phyloP scores from a whole-genome alignment of 2,113 vertebrate species.

The Elephantulus edwardii region DNA sequence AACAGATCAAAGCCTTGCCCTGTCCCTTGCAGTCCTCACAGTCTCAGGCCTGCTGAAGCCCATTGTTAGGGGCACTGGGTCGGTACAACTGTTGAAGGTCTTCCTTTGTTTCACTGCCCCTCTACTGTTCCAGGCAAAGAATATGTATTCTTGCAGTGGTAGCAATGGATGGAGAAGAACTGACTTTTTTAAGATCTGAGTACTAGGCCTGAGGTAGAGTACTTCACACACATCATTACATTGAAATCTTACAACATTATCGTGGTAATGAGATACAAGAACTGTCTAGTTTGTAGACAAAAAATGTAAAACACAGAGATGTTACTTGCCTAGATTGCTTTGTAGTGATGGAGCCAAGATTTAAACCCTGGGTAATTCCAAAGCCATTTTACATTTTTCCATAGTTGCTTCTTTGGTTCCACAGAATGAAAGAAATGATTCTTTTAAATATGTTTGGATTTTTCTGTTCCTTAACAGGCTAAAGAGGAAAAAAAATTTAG shows the following conservation, averaged over 20 bases:
- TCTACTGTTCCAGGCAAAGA: too few relatives aligned
- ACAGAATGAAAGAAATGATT: too few relatives aligned
- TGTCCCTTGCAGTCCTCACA: too few relatives aligned
- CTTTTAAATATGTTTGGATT: not conserved
- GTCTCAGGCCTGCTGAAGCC: too few relatives aligned
- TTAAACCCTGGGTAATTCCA: not conserved
- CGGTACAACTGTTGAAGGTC: too few relatives aligned
- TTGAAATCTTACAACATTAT: not conserved
- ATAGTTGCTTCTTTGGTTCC: not conserved
- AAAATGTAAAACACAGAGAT: not conserved
- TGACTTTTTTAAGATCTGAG: constrained; percentile 1
- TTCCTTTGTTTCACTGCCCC: too few relatives aligned
- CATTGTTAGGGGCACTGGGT: too few relatives aligned
- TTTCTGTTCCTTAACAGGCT: not conserved
- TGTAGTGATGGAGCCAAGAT: not conserved
- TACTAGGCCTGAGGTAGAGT: not conserved
- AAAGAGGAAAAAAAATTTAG: not conserved
- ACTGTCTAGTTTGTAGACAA: not conserved
- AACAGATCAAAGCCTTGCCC: too few relatives aligned
- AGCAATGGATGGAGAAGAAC: not conserved
- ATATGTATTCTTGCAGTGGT: not conserved
- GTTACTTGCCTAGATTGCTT: not conserved
- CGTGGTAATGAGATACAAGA: not conserved
- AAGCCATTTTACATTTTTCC: not conserved
- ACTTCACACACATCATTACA: not conserved